Conservation (phyloP, 2,888 invertebrate species). For the Drosophila formosana region DNA sequence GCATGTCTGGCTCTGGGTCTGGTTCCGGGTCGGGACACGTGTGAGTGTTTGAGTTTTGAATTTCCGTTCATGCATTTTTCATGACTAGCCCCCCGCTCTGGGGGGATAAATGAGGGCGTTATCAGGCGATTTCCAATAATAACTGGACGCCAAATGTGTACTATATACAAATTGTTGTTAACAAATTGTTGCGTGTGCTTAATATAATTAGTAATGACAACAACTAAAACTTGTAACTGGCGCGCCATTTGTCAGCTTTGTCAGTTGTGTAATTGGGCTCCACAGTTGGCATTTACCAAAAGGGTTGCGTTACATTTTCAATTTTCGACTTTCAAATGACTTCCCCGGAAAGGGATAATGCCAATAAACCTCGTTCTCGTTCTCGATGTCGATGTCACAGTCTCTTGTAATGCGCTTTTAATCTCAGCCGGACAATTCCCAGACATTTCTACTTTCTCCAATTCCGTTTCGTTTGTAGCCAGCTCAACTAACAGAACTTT, state of each 20-base stretch:
- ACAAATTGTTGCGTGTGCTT: slow-evolving; percentile 53
- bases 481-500: slow-evolving; percentile 45
- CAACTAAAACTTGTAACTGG: slow-evolving; percentile 43
- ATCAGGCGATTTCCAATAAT: slow-evolving; percentile 51
- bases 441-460: slow-evolving; percentile 46
- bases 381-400: not conserved
- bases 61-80: slow-evolving; percentile 77
- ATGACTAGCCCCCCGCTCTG: slow-evolving; percentile 34
- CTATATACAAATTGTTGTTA: slow-evolving; percentile 38
- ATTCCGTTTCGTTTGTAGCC: slow-evolving; percentile 24
- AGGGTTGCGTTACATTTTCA: slow-evolving; percentile 23
- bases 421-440: slow-evolving; percentile 49
- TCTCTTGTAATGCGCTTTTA: slow-evolving; percentile 63
- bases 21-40: slow-evolving; percentile 27
- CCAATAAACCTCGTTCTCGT: not conserved
- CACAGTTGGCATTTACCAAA: slow-evolving; percentile 24
- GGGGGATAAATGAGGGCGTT: slow-evolving; percentile 62
- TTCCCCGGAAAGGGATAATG: slow-evolving; percentile 22
- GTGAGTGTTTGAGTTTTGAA: slow-evolving; percentile 69
- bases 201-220: slow-evolving; percentile 76
- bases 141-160: slow-evolving; percentile 24
- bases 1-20: slow-evolving; percentile 13
- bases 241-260: slow-evolving; percentile 55
- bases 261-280: slow-evolving; percentile 50
- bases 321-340: slow-evolving; percentile 58